Percentiles rank a stretch among this genome's conserved stretches.
Conservation (phyloP, 1,140 invertebrate genomes). For the Drosophila sproati region DNA sequence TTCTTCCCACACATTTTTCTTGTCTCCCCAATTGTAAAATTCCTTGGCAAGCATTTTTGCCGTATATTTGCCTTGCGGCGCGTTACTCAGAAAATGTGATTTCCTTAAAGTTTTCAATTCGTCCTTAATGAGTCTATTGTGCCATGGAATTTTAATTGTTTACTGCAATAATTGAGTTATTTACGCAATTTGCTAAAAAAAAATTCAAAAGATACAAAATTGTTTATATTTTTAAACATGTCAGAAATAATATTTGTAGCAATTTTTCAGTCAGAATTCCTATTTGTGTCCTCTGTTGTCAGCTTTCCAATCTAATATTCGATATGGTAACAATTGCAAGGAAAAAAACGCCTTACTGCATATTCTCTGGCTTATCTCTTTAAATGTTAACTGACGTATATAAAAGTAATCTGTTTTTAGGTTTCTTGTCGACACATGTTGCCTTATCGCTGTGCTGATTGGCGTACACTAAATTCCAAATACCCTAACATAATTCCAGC, state of each 20-base stretch:
- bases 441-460: conserved; percentile 3
- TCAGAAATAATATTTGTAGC: too few relatives aligned
- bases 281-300: not conserved
- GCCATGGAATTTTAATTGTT: not conserved
- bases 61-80: conserved; percentile 2
- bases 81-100: not conserved
- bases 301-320: not conserved
- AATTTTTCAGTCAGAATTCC: not conserved
- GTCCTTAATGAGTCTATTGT: conserved; percentile 11
- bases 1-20: not conserved
- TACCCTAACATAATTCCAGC: not conserved
- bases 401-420: not conserved
- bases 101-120: conserved; percentile 4
- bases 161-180: not conserved
- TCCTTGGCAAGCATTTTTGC: conserved; percentile 9
- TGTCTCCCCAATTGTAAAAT: not conserved
- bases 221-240: too few relatives aligned
- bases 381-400: not conserved
- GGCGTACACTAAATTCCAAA: not conserved
- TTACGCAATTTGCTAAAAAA: not conserved
- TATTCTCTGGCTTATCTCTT: not conserved
- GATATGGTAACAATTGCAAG: too few relatives aligned
- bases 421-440: not conserved
- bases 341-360: not conserved
- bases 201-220: too few relatives aligned